These are phyloP conservation scores for Pantherophis guttatus DNA, from an alignment of 2,113 vertebrate species.

Conservation along the genomic window DNA sequence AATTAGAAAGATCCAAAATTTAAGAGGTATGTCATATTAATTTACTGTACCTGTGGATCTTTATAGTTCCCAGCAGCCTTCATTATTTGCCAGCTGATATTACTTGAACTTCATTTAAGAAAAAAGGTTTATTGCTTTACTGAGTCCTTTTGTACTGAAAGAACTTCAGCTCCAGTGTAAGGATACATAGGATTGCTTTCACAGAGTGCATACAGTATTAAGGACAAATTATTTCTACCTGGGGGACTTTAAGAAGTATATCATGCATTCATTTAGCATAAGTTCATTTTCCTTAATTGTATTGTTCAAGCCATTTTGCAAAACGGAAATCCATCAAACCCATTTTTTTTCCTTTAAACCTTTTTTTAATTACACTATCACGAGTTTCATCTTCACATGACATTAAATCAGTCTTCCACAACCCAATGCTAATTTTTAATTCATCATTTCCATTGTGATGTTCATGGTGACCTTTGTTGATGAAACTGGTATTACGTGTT, in stretches of 20 bases:
- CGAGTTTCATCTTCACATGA: background rate
- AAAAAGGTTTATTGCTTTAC: background rate
- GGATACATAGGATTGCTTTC: background rate
- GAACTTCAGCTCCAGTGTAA: background rate
- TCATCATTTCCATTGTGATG: background rate
- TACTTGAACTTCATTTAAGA: background rate
- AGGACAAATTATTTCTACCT: background rate
- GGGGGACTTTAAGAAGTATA: background rate
- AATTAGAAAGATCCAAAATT: background rate
- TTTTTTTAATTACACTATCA: background rate
- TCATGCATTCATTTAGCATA: background rate
- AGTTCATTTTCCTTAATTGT: background rate
- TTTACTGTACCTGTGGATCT: background rate
- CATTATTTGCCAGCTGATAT: background rate
- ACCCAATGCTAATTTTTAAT: background rate
- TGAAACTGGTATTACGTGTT: background rate
- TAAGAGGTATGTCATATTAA: background rate
- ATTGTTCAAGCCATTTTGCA: background rate
- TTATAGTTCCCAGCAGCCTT: background rate
- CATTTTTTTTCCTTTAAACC: background rate
- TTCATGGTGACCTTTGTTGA: background rate
- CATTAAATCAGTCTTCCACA: background rate
- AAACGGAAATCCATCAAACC: background rate
- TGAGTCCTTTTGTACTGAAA: background rate
- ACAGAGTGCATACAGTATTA: background rate